Evolutionary conservation across 2,888 invertebrate species (phyloP).

Genomic region (Parnassius mnemosyne): DNA sequence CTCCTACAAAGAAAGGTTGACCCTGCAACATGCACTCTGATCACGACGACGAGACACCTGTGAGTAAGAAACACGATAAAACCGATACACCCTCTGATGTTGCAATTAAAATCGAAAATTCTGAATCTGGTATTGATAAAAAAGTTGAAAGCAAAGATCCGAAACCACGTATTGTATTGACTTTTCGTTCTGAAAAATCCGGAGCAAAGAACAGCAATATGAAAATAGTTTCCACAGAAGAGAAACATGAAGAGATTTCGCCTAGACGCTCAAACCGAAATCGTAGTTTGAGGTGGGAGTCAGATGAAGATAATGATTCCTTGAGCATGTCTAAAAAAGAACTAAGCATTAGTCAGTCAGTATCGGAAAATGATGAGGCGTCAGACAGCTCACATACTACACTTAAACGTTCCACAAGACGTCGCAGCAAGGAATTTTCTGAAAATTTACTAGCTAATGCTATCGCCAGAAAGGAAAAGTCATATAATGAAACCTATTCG

Average conservation of each 20-base stretch:
- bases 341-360: constrained; percentile 43
- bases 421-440: constrained; percentile 81
- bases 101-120: constrained; percentile 50
- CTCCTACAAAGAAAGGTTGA: constrained; percentile 38
- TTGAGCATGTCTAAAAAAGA: constrained; percentile 52
- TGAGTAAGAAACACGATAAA: constrained; percentile 59
- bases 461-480: constrained; percentile 86
- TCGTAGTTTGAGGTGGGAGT: constrained; percentile 58
- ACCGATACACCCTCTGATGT: constrained; percentile 44
- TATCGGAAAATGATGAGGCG: constrained; percentile 63
- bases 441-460: constrained; percentile 85
- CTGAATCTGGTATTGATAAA: constrained; percentile 47
- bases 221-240: constrained; percentile 73
- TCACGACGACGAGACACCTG: constrained; percentile 44
- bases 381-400: constrained; percentile 59
- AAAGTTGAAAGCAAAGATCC: constrained; percentile 61
- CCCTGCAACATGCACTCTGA: constrained; percentile 69
- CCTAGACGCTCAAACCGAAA: constrained; percentile 61
- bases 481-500: constrained; percentile 77
- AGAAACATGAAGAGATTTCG: constrained; percentile 63
- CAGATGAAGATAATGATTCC: constrained; percentile 58
- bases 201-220: constrained; percentile 76
- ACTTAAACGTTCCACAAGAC: constrained; percentile 83
- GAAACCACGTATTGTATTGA: constrained; percentile 82
- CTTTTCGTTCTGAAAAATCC: constrained; percentile 82